phyloP scores from a whole-genome alignment of 1,140 invertebrate genomes.

The Drosophila nannoptera region DNA sequence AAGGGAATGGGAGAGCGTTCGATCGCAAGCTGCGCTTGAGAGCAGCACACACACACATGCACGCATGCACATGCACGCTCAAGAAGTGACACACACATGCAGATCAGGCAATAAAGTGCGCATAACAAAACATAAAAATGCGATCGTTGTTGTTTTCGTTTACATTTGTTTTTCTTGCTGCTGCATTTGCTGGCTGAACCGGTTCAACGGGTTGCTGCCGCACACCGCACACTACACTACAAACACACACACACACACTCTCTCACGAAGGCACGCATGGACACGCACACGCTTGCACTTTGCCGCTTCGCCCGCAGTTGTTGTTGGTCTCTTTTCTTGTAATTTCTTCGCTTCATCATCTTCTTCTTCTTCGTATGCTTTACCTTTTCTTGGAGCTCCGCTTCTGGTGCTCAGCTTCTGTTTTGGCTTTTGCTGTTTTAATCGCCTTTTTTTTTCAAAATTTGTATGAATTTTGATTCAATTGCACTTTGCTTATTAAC shows the following conservation, averaged over 20 bases:
- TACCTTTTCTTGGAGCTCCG: conserved; percentile 38
- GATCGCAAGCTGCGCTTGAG: conserved; percentile 10
- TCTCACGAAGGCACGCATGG: conserved; percentile 3
- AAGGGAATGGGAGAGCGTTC: neutral
- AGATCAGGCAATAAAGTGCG: conserved; percentile 7
- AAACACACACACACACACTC: conserved; percentile 2
- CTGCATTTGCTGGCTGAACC: conserved; percentile 26
- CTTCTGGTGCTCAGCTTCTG: conserved; percentile 30
- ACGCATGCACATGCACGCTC: neutral
- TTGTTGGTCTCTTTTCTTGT: conserved; percentile 14
- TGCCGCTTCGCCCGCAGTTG: conserved; percentile 6
- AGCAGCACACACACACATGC: conserved; percentile 13
- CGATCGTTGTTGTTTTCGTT: conserved; percentile 7
- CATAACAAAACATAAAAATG: conserved; percentile 35
- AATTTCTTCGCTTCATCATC: conserved; percentile 17
- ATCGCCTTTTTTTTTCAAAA: neutral
- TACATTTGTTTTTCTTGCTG: conserved; percentile 3
- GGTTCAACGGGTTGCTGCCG: conserved; percentile 40
- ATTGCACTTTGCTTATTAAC: conserved; percentile 19
- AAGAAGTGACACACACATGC: neutral
- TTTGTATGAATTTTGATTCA: conserved; percentile 10
- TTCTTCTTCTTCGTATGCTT: conserved; percentile 7
- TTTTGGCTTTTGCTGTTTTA: conserved; percentile 28
- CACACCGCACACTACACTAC: neutral
- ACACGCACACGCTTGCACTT: conserved; percentile 29